These are phyloP conservation scores for Odontocerum albicorne DNA, from an alignment of 2,888 invertebrate species.

Conservation along the genomic window DNA sequence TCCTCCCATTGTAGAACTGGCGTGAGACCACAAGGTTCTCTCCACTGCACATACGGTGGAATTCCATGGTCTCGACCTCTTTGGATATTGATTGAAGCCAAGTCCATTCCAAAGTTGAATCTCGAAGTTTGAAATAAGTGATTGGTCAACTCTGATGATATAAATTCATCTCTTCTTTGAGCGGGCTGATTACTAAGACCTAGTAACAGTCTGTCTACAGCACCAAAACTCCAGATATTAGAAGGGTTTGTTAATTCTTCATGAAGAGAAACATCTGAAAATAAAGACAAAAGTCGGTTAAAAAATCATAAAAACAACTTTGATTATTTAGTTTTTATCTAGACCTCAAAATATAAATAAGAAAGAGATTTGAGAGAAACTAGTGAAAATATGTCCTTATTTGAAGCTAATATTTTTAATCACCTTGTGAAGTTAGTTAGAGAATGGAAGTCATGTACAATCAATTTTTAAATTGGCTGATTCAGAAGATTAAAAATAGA, in stretches of 20 bases:
- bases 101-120: constrained; percentile 78
- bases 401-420: no score
- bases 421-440: no score
- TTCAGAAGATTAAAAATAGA: no score
- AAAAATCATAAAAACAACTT: no score
- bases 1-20: constrained; percentile 70
- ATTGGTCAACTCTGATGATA: constrained; percentile 78
- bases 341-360: no score
- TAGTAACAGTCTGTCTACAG: constrained; percentile 75
- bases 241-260: constrained; percentile 71
- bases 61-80: constrained; percentile 86
- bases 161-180: constrained; percentile 79
- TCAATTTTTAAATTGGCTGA: no score
- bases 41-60: constrained; percentile 77
- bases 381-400: no score
- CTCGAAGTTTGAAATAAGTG: constrained; percentile 76
- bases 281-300: no score
- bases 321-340: no score
- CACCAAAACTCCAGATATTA: constrained; percentile 76
- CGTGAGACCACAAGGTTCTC: constrained; percentile 75
- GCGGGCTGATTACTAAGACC: constrained; percentile 78
- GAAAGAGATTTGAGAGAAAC: no score
- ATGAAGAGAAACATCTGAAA: constrained; percentile 76
- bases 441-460: no score
- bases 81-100: constrained; percentile 87